phyloP scores from a whole-genome alignment of 2,113 vertebrate species.

The human (Homo sapiens) region DNA sequence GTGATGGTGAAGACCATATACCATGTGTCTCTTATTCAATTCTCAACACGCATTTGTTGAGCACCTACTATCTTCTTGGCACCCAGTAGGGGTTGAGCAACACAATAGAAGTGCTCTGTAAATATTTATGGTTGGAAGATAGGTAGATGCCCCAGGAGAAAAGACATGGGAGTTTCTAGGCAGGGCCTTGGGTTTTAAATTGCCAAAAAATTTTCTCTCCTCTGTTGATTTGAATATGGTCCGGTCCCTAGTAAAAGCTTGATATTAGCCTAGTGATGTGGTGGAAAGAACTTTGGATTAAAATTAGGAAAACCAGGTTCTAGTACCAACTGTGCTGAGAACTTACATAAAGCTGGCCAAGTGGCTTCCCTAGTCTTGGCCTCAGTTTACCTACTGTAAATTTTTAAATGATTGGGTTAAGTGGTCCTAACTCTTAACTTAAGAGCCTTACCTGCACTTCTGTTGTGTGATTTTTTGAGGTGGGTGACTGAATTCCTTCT shows the following conservation, averaged over 20 bases:
- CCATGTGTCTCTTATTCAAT: background rate
- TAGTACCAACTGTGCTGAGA: background rate
- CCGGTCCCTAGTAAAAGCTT: background rate
- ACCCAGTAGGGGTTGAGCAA: background rate
- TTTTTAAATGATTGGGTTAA: background rate
- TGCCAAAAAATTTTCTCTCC: background rate
- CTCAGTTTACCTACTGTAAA: background rate
- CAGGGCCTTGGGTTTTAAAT: background rate
- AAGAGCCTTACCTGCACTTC: background rate
- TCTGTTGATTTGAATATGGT: background rate
- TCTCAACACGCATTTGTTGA: background rate
- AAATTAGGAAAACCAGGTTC: background rate
- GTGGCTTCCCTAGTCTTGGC: background rate
- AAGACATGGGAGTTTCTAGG: background rate
- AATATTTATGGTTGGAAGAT: background rate
- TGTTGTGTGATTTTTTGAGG: background rate
- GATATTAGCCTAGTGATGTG: background rate
- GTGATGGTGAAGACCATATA: background rate
- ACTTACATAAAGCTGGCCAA: background rate
- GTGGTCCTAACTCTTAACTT: background rate
- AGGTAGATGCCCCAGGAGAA: background rate
- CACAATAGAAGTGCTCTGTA: background rate
- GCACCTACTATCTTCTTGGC: slow-evolving; percentile 1
- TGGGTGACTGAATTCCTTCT: background rate
- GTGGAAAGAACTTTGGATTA: background rate